Evolutionary conservation across 2,113 vertebrate genomes (phyloP).

Genomic region (Mobula birostris): DNA sequence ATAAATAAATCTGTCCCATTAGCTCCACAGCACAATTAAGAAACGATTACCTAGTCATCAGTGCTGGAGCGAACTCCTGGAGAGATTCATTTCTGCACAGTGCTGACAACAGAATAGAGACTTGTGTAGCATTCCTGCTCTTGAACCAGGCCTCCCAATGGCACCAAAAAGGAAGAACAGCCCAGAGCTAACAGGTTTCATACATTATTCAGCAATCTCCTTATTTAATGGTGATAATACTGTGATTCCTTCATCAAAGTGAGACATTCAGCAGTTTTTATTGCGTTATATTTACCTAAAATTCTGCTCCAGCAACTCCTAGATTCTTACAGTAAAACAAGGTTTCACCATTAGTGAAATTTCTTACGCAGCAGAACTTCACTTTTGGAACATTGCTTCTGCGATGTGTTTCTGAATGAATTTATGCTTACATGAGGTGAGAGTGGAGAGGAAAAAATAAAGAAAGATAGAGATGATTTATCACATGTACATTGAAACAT

Average conservation of each 20-base stretch:
- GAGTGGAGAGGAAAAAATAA: not conserved
- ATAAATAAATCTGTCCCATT: not conserved
- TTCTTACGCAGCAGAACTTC: not conserved
- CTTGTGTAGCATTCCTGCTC: slow-evolving; percentile 3
- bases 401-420: not conserved
- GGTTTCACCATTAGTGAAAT: not conserved
- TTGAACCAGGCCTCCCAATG: not conserved
- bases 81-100: not conserved
- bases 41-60: not conserved
- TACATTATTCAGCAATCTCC: not conserved
- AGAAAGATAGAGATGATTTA: no score
- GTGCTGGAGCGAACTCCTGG: not conserved
- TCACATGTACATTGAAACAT: no score
- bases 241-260: not conserved
- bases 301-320: not conserved
- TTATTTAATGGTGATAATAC: not conserved
- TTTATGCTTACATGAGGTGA: not conserved
- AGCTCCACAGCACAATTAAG: not conserved
- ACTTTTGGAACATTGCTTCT: not conserved
- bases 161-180: not conserved
- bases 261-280: not conserved
- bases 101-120: not conserved
- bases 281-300: not conserved
- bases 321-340: not conserved
- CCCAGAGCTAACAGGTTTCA: slow-evolving; percentile 2